Conservation (phyloP, 2,113 vertebrate species). For the Myotis davidii region DNA sequence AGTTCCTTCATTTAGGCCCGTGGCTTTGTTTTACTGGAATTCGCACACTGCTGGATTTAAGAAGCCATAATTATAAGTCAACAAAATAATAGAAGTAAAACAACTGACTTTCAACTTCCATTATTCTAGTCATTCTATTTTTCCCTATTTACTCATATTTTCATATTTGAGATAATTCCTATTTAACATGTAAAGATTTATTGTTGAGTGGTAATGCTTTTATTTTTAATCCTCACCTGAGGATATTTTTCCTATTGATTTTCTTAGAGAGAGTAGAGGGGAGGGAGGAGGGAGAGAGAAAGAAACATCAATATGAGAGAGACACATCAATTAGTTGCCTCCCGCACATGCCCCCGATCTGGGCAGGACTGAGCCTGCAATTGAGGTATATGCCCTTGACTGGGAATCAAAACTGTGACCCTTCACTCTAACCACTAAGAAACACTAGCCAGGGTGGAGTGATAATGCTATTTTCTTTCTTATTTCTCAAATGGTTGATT, state of each 20-base stretch:
- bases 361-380: too few relatives aligned
- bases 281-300: too few relatives aligned
- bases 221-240: too few relatives aligned
- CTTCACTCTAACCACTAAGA: too few relatives aligned
- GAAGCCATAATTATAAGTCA: neutral
- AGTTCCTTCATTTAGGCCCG: neutral
- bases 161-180: constrained; percentile 29
- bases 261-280: too few relatives aligned
- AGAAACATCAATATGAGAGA: too few relatives aligned
- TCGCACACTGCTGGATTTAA: neutral
- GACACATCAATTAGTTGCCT: too few relatives aligned
- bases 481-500: neutral
- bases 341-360: too few relatives aligned
- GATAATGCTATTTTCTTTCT: neutral
- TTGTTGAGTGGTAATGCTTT: neutral
- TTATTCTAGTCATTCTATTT: neutral
- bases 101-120: neutral
- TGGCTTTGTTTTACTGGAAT: neutral
- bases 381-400: too few relatives aligned
- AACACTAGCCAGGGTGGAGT: too few relatives aligned
- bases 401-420: too few relatives aligned
- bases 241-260: too few relatives aligned
- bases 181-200: neutral
- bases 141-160: neutral
- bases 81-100: neutral